Evolutionary conservation across 2,888 invertebrate genomes (phyloP).

Genomic region (Mythimna lalbum): DNA sequence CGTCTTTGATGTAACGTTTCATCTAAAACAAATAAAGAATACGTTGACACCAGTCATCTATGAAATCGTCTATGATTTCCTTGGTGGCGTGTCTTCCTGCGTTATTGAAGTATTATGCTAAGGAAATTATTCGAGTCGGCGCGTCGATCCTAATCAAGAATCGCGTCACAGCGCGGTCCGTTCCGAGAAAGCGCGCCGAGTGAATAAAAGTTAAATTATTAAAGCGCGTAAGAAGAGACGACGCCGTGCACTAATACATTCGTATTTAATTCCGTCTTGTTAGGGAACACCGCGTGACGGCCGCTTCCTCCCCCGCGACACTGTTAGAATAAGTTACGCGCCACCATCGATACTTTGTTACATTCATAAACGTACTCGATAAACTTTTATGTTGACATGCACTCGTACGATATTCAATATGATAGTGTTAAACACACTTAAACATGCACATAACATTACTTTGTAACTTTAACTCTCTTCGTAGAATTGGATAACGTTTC

Average conservation of each 20-base stretch:
- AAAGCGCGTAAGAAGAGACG: conserved; percentile 79
- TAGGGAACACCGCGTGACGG: conserved; percentile 82
- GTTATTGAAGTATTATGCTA: conserved; percentile 75
- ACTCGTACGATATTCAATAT: conserved; percentile 40
- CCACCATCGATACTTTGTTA: conserved; percentile 67
- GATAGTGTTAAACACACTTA: conserved; percentile 43
- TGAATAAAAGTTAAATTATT: conserved; percentile 85
- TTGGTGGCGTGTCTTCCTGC: conserved; percentile 66
- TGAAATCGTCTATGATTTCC: conserved; percentile 64
- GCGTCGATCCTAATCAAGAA: conserved; percentile 82
- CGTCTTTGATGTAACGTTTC: conserved; percentile 80
- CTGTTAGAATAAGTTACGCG: conserved; percentile 80
- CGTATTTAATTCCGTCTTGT: conserved; percentile 88
- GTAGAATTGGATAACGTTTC: conserved; percentile 21
- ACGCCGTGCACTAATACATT: conserved; percentile 77
- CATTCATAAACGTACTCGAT: conserved; percentile 63
- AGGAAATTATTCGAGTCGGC: conserved; percentile 73
- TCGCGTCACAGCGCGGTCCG: conserved; percentile 76
- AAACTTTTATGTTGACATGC: conserved; percentile 58
- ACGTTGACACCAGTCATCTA: conserved; percentile 66
- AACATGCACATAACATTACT: conserved; percentile 34
- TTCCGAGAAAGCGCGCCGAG: conserved; percentile 81
- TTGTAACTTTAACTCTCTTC: conserved; percentile 33
- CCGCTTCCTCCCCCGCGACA: conserved; percentile 83
- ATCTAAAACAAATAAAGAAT: conserved; percentile 72